These are phyloP conservation scores for Hemistola chrysoprasaria DNA, from an alignment of 2,888 invertebrate genomes.

Conservation along the genomic window DNA sequence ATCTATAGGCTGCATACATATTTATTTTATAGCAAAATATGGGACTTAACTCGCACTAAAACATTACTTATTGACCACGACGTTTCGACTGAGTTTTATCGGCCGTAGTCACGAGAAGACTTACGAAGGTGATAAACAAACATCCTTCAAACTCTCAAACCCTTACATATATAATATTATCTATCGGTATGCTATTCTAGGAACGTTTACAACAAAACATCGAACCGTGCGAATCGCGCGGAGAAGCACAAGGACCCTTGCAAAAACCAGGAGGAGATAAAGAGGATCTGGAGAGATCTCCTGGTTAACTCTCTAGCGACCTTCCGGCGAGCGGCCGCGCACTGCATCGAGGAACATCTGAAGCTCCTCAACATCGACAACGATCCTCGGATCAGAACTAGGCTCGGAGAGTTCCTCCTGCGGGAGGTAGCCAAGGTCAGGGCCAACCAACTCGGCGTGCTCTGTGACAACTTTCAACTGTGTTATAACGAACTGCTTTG, in stretches of 20 bases:
- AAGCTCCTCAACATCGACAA: constrained; percentile 6
- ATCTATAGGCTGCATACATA: no score
- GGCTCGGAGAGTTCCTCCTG: constrained; percentile 28
- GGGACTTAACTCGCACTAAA: no score
- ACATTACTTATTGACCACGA: no score
- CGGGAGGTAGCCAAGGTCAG: constrained; percentile 32
- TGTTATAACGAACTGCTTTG: constrained; percentile 40
- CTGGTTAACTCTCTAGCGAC: constrained; percentile 31
- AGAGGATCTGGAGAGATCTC: constrained; percentile 39
- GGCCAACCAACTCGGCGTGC: constrained; percentile 33
- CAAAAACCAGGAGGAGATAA: constrained; percentile 35
- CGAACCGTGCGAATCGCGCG: constrained; percentile 19
- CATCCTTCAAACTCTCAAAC: no score
- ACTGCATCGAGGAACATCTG: constrained; percentile 30
- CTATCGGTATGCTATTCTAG: no score
- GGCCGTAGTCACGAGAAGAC: no score
- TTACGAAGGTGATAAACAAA: no score
- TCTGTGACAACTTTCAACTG: constrained; percentile 43
- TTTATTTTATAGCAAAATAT: no score
- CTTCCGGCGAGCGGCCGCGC: constrained; percentile 30
- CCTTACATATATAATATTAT: no score
- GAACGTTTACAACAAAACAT: constrained; percentile 30
- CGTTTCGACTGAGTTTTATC: no score
- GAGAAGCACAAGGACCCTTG: constrained; percentile 34
- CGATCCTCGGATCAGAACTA: constrained; percentile 14